A percentile compares a stretch with the other conserved stretches of the same genome.
Conservation (phyloP, 2,888 invertebrate species). For the Ormia ochracea region DNA sequence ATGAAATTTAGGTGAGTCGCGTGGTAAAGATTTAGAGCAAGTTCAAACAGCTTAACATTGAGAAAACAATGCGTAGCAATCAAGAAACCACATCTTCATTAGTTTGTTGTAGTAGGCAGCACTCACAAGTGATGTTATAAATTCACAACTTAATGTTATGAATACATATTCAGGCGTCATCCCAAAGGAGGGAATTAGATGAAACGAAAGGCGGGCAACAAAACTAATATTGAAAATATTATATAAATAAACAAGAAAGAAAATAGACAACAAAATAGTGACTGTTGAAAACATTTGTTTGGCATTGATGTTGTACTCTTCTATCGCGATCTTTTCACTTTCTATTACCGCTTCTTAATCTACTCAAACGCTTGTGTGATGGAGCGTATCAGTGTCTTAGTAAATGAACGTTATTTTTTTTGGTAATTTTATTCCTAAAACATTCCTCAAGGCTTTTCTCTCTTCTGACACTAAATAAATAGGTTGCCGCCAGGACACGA, state of each 20-base stretch:
- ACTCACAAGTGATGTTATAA: neutral
- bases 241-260: neutral
- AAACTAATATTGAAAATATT: constrained; percentile 5
- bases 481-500: neutral
- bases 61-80: neutral
- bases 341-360: neutral
- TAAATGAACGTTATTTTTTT: constrained; percentile 55
- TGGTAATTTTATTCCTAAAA: constrained; percentile 10
- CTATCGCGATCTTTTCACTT: neutral
- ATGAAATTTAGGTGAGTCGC: constrained; percentile 26
- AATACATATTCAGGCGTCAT: constrained; percentile 44
- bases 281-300: constrained; percentile 56
- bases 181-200: too few relatives aligned
- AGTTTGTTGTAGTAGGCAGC: neutral
- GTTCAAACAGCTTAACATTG: constrained; percentile 36
- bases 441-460: constrained; percentile 36
- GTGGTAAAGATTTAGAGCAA: constrained; percentile 38
- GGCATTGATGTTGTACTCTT: constrained; percentile 9
- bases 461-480: neutral
- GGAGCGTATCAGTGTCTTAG: constrained; percentile 28
- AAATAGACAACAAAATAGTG: constrained; percentile 11
- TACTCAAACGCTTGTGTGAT: constrained; percentile 7
- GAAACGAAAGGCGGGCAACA: neutral
- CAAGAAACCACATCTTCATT: constrained; percentile 29
- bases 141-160: constrained; percentile 39